These are phyloP conservation scores for Alca torda DNA, from an alignment of 2,797 vertebrate species.

Conservation along the genomic window DNA sequence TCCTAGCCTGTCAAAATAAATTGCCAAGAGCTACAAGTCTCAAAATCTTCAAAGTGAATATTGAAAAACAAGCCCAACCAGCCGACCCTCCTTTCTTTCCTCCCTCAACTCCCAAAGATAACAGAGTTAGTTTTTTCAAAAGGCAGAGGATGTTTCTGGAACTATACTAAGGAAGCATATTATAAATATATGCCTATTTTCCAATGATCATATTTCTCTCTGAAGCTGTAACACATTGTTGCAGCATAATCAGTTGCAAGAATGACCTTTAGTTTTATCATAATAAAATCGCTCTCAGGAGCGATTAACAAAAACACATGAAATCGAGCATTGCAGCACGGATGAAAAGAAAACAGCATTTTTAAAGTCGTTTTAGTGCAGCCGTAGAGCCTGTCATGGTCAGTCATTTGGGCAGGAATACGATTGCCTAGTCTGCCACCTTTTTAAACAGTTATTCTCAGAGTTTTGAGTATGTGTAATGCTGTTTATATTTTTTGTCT, in stretches of 20 bases:
- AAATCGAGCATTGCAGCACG: not conserved
- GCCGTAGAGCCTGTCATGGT: not conserved
- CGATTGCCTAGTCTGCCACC: not conserved
- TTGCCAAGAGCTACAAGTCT: not conserved
- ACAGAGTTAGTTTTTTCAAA: not conserved
- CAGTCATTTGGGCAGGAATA: not conserved
- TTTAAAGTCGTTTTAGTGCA: not conserved
- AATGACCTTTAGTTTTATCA: not conserved
- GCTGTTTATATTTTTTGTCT: not conserved
- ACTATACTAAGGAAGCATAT: not conserved
- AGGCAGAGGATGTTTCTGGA: not conserved
- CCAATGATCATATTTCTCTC: not conserved
- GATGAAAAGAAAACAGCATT: not conserved
- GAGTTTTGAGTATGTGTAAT: not conserved
- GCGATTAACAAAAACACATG: not conserved
- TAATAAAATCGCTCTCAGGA: not conserved
- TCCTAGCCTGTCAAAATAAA: not conserved
- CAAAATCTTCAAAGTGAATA: not conserved
- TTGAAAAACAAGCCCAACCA: not conserved
- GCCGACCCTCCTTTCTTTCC: not conserved
- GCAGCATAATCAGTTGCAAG: not conserved
- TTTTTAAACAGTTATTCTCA: not conserved
- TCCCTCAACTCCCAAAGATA: not conserved
- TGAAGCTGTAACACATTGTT: not conserved
- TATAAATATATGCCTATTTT: not conserved